A percentile compares a stretch with the other conserved stretches of the same genome.
phyloP scores from a whole-genome alignment of 2,113 vertebrate species.

The Leucopternis melanops region DNA sequence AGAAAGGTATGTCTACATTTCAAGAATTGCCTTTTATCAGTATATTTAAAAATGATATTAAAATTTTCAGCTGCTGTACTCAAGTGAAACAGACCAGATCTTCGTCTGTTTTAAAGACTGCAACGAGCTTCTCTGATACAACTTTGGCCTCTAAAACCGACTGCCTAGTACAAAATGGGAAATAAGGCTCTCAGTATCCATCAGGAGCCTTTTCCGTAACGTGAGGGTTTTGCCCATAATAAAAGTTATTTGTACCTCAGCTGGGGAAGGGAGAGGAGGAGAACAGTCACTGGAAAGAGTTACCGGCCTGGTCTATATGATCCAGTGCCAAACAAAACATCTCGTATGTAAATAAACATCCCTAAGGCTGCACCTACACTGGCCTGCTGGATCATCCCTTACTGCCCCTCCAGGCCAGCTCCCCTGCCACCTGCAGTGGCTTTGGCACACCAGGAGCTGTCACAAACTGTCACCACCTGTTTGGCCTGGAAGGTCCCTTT shows the following conservation, averaged over 20 bases:
- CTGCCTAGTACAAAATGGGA: neutral
- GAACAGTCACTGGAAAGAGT: neutral
- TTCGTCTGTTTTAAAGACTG: neutral
- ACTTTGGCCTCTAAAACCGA: neutral
- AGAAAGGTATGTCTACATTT: neutral
- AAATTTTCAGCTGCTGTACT: neutral
- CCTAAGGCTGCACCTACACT: accelerated
- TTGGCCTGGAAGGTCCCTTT: neutral
- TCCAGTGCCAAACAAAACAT: neutral
- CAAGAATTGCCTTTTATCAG: neutral
- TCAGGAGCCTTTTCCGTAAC: neutral
- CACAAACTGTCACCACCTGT: neutral
- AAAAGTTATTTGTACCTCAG: neutral
- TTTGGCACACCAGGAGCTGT: neutral
- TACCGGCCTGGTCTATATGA: neutral
- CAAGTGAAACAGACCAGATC: neutral
- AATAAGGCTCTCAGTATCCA: neutral
- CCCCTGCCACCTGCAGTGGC: neutral
- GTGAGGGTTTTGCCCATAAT: accelerated
- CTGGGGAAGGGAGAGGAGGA: neutral
- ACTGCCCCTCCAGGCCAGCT: neutral
- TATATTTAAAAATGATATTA: neutral
- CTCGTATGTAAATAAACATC: neutral
- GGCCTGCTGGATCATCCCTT: neutral
- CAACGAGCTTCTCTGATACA: neutral